Percentiles rank a stretch among this genome's conserved stretches.
Conservation (phyloP, 2,797 vertebrate genomes). For the Myotis vivesi region DNA sequence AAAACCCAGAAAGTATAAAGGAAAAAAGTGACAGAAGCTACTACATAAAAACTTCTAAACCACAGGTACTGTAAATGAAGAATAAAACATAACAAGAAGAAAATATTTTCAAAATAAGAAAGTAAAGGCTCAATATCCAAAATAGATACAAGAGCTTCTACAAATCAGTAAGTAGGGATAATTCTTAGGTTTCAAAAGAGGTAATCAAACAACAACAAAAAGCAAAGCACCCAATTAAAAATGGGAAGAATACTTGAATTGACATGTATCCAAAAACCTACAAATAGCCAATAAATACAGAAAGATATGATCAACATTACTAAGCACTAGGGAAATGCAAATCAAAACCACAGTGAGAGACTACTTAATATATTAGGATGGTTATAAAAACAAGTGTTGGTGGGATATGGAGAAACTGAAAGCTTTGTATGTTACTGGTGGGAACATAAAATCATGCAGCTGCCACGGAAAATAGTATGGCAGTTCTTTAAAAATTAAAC, state of each 20-base stretch:
- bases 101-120: not conserved
- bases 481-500: not conserved
- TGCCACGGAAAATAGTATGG: not conserved
- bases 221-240: not conserved
- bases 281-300: not conserved
- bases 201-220: not conserved
- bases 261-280: not conserved
- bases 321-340: not conserved
- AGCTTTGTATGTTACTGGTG: not conserved
- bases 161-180: not conserved
- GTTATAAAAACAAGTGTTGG: not conserved
- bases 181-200: not conserved
- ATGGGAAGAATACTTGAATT: not conserved
- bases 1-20: not conserved
- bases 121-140: not conserved
- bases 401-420: not conserved
- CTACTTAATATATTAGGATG: not conserved
- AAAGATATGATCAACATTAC: not conserved
- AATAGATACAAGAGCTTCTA: not conserved
- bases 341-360: not conserved
- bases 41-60: not conserved
- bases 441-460: not conserved
- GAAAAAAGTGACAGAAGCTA: not conserved
- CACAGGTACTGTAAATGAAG: not conserved
- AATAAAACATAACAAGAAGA: not conserved